phyloP scores from a whole-genome alignment of 2,797 vertebrate genomes.

The Propithecus deckenii region DNA sequence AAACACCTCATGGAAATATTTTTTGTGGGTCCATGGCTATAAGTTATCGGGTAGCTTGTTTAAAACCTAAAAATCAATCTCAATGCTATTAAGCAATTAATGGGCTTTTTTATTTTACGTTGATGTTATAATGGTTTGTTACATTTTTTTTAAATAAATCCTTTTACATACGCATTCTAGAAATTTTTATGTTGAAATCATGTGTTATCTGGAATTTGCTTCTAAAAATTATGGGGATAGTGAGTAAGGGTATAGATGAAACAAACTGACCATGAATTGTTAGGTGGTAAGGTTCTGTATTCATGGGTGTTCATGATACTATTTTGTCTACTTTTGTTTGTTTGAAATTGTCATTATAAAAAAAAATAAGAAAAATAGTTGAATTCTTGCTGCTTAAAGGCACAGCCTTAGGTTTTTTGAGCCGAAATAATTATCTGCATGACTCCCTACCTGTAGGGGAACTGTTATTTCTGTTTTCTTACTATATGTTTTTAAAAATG shows the following conservation, averaged over 20 bases:
- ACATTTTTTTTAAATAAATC: not conserved
- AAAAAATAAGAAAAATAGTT: not conserved
- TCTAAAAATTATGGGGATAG: not conserved
- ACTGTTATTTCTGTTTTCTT: not conserved
- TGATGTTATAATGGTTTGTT: not conserved
- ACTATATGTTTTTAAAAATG: not conserved
- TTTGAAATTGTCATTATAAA: not conserved
- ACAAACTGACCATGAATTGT: not conserved
- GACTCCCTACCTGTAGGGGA: not conserved
- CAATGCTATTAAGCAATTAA: not conserved
- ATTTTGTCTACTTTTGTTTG: not conserved
- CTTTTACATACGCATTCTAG: not conserved
- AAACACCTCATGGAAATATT: not conserved
- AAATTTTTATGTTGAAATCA: slow-evolving; percentile 11
- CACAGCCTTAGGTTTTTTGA: not conserved
- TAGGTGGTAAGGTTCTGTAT: not conserved
- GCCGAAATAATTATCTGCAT: not conserved
- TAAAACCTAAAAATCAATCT: not conserved
- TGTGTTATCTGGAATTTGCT: not conserved
- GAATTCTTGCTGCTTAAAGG: not conserved
- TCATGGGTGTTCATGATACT: not conserved
- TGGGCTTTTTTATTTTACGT: not conserved
- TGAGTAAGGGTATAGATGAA: not conserved
- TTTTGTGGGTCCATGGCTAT: not conserved
- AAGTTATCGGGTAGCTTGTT: not conserved